phyloP scores from a whole-genome alignment of 2,888 invertebrate species.

The Petrophora chlorosata region DNA sequence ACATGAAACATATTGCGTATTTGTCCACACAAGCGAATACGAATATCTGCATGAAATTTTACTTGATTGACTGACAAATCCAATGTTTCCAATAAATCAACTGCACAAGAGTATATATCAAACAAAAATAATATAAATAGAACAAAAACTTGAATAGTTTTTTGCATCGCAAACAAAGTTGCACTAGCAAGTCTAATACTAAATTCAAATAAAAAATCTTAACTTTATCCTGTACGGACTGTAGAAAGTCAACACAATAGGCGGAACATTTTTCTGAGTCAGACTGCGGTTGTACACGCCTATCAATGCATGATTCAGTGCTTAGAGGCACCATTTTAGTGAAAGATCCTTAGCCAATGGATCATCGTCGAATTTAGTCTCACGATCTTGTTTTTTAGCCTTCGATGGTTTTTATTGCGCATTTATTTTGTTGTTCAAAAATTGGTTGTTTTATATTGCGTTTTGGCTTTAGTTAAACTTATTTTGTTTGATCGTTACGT shows the following conservation, averaged over 20 bases:
- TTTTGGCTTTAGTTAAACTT: conserved; percentile 7
- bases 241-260: conserved; percentile 49
- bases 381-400: conserved; percentile 3
- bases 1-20: conserved; percentile 27
- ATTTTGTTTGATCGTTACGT: not conserved
- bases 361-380: conserved; percentile 47
- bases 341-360: conserved; percentile 39
- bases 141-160: too few relatives aligned
- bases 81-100: too few relatives aligned
- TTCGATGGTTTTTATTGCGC: not conserved
- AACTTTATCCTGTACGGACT: conserved; percentile 41
- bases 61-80: too few relatives aligned
- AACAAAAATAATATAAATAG: too few relatives aligned
- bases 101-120: too few relatives aligned
- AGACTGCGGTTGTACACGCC: conserved; percentile 42
- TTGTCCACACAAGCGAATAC: conserved; percentile 12
- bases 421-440: conserved; percentile 27
- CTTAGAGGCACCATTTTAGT: conserved; percentile 43
- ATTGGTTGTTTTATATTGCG: conserved; percentile 27
- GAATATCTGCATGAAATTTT: too few relatives aligned
- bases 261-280: conserved; percentile 51
- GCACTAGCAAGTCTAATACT: not conserved
- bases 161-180: not conserved
- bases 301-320: conserved; percentile 54
- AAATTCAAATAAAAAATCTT: conserved; percentile 13